Conservation (phyloP, 2,888 invertebrate species). For the Mesorhabditis belari region DNA sequence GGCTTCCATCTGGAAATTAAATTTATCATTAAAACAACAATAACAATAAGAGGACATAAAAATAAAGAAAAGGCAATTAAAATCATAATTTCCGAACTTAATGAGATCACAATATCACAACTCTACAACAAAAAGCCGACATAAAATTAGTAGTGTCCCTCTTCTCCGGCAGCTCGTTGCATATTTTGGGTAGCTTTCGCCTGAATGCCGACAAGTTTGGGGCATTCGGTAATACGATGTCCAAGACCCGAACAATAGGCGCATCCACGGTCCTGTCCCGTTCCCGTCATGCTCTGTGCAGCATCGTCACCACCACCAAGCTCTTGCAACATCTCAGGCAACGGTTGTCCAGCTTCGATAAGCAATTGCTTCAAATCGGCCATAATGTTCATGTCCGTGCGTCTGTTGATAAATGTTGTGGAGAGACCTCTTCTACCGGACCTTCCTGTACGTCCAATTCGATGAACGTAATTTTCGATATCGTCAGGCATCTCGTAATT, state of each 20-base stretch:
- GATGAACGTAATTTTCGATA: constrained; percentile 83
- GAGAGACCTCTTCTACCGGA: constrained; percentile 84
- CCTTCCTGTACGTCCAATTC: constrained; percentile 83
- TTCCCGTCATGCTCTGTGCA: constrained; percentile 54
- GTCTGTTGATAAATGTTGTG: constrained; percentile 90
- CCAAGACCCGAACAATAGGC: constrained; percentile 97
- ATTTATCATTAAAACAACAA: background rate
- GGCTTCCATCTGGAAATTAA: background rate
- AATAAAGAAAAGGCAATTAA: too few species aligned
- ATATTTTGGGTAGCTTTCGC: constrained; percentile 66
- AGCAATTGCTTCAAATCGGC: constrained; percentile 88
- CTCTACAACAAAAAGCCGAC: background rate
- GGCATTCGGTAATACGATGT: constrained; percentile 97
- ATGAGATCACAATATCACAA: background rate
- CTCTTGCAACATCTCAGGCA: constrained; percentile 74
- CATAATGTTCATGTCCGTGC: constrained; percentile 61
- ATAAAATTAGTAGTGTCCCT: background rate
- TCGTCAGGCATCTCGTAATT: constrained; percentile 99
- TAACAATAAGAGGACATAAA: too few species aligned
- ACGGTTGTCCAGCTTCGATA: constrained; percentile 84
- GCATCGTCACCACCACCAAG: constrained; percentile 24
- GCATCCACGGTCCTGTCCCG: constrained; percentile 68
- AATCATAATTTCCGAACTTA: too few species aligned
- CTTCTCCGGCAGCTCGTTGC: background rate
- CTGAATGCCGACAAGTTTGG: constrained; percentile 92